Evolutionary conservation across 1,140 invertebrate genomes (phyloP), one percentile per base, ranked within the genome.

Genomic region (Drosophila teissieri): DNA sequence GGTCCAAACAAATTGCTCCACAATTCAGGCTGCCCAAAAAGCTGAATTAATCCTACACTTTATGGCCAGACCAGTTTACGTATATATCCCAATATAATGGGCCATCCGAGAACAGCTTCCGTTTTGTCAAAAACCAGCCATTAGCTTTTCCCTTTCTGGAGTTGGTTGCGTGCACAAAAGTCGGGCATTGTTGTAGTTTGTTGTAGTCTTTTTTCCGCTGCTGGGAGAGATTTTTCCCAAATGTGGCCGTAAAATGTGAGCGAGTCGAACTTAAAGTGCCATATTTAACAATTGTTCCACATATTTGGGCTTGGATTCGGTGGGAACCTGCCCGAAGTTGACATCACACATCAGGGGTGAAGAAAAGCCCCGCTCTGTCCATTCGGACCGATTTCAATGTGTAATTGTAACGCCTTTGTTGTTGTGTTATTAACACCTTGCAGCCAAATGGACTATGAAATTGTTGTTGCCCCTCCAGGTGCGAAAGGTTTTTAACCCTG

Each of bases 401-500:
- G 73, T 89, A 89, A 89, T 89, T 89, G 84, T 89, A 89, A 89
- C 84, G 77, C 80, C 85, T 89, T 89, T 89, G 84, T 89, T 76
- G 63, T 58, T 77, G 63, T 78, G 85, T 80, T 89, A 89, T 89
- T 89, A 89, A 84, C 84, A 89, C 84, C 84, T 84, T 42, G 40
- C 52, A 68, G 46, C 72, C 84, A 88, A 89, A 89, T 89, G 85
- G 84, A 89, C 84, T 80, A 90, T 80, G 85, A 89, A 89, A 80
- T 63, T 36, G 48, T 46, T 45, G 44, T 34, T 55, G 15, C 17
- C 31, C 46, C 17, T 12, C 52, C 51, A 40, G 56, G 58, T 77
- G 67, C 67, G 51, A 79, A 79, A 88, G 78, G 82, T 82, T 77
- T 83, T 88, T 86, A 78, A 88, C 83, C 82, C 61, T 67, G 75